phyloP scores from a whole-genome alignment of 2,797 vertebrate species.

The Enteromius thamalakanensis region DNA sequence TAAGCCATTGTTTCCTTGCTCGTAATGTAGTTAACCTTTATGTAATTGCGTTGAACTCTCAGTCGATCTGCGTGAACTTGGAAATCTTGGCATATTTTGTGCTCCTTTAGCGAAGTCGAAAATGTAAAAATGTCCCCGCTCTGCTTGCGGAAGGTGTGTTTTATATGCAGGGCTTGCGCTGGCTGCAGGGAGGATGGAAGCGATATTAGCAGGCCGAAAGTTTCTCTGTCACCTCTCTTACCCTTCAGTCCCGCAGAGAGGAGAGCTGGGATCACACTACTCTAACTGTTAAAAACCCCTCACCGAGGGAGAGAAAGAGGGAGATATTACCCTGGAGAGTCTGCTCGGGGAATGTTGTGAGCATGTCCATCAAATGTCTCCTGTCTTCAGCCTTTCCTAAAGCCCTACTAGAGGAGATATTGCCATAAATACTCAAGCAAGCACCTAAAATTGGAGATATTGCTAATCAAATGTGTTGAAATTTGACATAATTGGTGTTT shows the following conservation, averaged over 20 bases:
- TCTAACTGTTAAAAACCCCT: conserved; percentile 52
- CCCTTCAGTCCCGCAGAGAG: conserved; percentile 44
- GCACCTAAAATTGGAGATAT: background rate
- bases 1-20: conserved; percentile 32
- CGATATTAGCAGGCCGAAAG: conserved; percentile 51
- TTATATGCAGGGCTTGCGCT: conserved; percentile 22
- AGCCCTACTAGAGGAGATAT: background rate
- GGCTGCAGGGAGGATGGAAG: conserved; percentile 23
- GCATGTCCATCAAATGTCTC: conserved; percentile 45
- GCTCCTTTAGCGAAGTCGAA: background rate
- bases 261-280: conserved; percentile 48
- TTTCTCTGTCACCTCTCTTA: conserved; percentile 48
- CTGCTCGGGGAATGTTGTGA: conserved; percentile 65
- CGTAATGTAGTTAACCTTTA: conserved; percentile 42
- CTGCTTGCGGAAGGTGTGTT: conserved; percentile 21
- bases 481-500: background rate
- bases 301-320: background rate
- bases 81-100: background rate
- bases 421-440: conserved; percentile 2
- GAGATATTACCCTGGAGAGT: conserved; percentile 57
- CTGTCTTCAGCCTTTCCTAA: conserved; percentile 7
- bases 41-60: conserved; percentile 46
- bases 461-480: background rate
- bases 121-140: conserved; percentile 14
- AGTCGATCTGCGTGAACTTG: background rate